A percentile compares a stretch with the other conserved stretches of the same genome.
phyloP scores from a whole-genome alignment of 2,113 vertebrate genomes.

The Halcyon malimbica region DNA sequence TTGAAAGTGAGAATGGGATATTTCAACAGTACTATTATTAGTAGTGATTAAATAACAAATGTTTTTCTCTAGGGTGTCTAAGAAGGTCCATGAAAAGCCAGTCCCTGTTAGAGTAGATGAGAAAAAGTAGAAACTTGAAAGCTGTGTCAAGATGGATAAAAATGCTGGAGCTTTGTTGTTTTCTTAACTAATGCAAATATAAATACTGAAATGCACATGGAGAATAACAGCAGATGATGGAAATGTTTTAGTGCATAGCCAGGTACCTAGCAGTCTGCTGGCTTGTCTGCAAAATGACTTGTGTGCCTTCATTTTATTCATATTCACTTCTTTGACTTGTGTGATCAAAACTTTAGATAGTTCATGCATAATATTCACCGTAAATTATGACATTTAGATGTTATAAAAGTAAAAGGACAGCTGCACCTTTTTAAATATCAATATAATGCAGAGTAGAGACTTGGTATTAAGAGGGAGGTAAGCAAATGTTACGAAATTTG shows the following conservation, averaged over 20 bases:
- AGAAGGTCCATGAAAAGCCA: background rate
- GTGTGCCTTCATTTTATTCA: background rate
- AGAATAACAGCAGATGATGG: background rate
- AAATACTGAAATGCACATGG: conserved; percentile 8
- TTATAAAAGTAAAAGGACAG: conserved; percentile 28
- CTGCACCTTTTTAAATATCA: conserved; percentile 20
- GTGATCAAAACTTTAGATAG: background rate
- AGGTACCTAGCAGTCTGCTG: background rate
- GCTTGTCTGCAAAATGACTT: background rate
- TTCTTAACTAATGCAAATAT: background rate
- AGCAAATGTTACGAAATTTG: background rate
- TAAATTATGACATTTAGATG: conserved; percentile 15
- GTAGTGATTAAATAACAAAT: background rate
- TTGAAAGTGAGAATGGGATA: background rate
- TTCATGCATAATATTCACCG: background rate
- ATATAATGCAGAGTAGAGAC: background rate
- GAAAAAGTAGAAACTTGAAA: background rate
- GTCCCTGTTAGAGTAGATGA: background rate
- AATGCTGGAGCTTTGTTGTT: background rate
- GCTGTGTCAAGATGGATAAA: background rate
- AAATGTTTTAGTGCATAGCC: background rate
- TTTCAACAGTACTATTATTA: background rate
- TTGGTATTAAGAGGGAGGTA: background rate
- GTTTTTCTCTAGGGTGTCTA: background rate
- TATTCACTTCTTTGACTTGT: background rate